phyloP scores from a whole-genome alignment of 2,113 vertebrate genomes.

The Periophthalmodon schlosseri region DNA sequence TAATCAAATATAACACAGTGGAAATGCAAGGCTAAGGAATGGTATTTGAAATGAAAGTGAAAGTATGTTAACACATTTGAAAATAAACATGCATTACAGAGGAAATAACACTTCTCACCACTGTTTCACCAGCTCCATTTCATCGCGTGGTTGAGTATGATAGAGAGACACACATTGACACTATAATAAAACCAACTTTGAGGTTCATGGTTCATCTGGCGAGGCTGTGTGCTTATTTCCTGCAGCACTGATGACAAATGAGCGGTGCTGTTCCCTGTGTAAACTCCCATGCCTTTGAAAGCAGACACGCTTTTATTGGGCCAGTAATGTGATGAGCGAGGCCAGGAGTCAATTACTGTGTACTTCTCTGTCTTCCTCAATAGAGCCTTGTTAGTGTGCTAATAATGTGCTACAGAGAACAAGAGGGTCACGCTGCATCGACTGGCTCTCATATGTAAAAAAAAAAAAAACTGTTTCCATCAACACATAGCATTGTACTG shows the following conservation, averaged over 20 bases:
- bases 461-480: conserved; percentile 49
- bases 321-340: conserved; percentile 59
- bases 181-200: conserved; percentile 41
- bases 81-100: background rate
- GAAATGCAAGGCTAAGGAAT: too few species aligned
- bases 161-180: conserved; percentile 24
- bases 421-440: conserved; percentile 48
- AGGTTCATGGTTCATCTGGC: conserved; percentile 52
- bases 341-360: conserved; percentile 74
- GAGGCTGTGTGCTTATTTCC: conserved; percentile 38
- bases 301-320: conserved; percentile 57
- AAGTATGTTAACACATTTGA: background rate
- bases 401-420: conserved; percentile 66
- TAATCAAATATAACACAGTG: too few species aligned
- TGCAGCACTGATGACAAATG: conserved; percentile 59
- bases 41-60: too few species aligned
- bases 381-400: conserved; percentile 67
- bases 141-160: conserved; percentile 32
- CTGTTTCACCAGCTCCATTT: conserved; percentile 32
- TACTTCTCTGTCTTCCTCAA: conserved; percentile 63
- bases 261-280: conserved; percentile 48
- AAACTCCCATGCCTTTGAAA: conserved; percentile 53
- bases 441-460: conserved; percentile 43
- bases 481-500: conserved; percentile 17
- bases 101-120: background rate